These are phyloP conservation scores for Hydraecia micacea DNA, from an alignment of 2,888 invertebrate species.

Conservation along the genomic window DNA sequence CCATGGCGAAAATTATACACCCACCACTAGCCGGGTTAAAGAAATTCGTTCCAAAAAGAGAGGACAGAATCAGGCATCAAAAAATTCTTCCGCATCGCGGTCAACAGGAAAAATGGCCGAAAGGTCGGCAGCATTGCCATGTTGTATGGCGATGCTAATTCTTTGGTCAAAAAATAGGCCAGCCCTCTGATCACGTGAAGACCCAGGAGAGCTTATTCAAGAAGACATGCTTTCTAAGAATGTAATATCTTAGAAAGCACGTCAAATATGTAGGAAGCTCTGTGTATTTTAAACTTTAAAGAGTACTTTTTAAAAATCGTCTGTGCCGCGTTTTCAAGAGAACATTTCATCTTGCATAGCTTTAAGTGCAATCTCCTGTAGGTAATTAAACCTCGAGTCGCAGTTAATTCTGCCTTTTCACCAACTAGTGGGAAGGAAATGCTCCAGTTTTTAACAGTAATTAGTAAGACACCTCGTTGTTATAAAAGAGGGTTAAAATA, in stretches of 20 bases:
- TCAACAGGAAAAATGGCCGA: not conserved
- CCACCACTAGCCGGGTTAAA: no score
- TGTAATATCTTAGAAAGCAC: slow-evolving; percentile 22
- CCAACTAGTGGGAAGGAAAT: slow-evolving; percentile 12
- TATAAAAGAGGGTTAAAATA: not conserved
- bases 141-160: not conserved
- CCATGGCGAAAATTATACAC: no score
- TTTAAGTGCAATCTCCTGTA: slow-evolving; percentile 52
- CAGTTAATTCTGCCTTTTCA: slow-evolving; percentile 33
- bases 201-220: not conserved
- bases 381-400: slow-evolving; percentile 44
- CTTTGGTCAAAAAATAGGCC: not conserved
- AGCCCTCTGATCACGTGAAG: not conserved
- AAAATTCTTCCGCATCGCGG: not conserved
- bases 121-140: not conserved
- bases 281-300: not conserved
- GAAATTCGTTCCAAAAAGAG: no score
- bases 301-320: not conserved
- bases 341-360: slow-evolving; percentile 17
- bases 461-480: slow-evolving; percentile 4
- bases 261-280: not conserved
- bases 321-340: not conserved
- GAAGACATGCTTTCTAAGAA: not conserved
- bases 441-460: slow-evolving; percentile 15
- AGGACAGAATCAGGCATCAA: not conserved